Evolutionary conservation across 2,888 invertebrate genomes (phyloP).

Genomic region (Caenorhabditis imperialis): DNA sequence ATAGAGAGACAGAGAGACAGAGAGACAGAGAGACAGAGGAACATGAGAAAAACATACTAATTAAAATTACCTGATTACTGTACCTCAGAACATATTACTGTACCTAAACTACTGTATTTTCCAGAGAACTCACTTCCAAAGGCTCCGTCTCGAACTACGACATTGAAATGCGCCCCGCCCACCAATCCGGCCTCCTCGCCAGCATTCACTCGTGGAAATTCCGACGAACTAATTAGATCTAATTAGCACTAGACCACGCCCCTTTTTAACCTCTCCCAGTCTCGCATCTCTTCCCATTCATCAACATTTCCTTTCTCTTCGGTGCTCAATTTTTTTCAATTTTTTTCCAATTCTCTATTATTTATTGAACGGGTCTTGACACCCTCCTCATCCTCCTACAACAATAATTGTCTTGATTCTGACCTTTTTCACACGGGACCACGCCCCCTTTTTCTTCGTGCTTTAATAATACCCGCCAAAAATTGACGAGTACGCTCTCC

Average conservation of each 20-base stretch:
- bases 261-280: constrained; percentile 4
- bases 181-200: constrained; percentile 29
- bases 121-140: constrained; percentile 49
- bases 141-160: constrained; percentile 44
- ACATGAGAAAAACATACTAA: no score
- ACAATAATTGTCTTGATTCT: no score
- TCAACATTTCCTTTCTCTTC: constrained; percentile 15
- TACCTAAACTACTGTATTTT: constrained; percentile 2
- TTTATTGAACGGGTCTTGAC: constrained; percentile 1
- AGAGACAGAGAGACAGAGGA: no score
- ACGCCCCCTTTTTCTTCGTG: neutral
- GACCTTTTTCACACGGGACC: neutral
- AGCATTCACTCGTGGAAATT: constrained; percentile 51
- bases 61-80: no score
- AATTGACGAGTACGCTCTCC: constrained; percentile 31
- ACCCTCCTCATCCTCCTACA: neutral
- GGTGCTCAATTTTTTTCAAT: constrained; percentile 3
- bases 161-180: constrained; percentile 27
- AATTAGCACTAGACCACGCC: neutral
- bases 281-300: constrained; percentile 2
- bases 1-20: no score
- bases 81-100: neutral
- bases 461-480: constrained; percentile 23
- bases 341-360: neutral
- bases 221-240: neutral